Evolutionary conservation across 2,113 vertebrate genomes (phyloP), one percentile per base, ranked within the genome.

Genomic region (Globicephala melas): DNA sequence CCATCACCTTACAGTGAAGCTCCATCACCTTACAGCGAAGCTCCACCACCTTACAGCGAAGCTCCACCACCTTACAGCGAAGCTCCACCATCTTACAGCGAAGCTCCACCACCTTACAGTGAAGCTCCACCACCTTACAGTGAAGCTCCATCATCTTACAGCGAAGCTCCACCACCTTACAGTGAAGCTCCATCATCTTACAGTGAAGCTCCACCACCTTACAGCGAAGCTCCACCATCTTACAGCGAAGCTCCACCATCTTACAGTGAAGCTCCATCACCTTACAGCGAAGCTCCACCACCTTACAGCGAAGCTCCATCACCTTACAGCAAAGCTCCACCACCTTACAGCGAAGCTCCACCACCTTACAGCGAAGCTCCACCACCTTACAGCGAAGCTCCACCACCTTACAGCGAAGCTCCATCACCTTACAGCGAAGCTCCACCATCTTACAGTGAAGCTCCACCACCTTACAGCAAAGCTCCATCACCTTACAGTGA

Each of bases 381-480:
- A 10, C 2, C 44, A 47, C 0, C 44, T 47, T 47, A 28, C 60
- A 62, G 23, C 11, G 60, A 65, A 65, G 28, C 63, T 65, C 71
- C 25, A 9, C 0, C 26, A 18, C 0, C 25, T 18, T 18, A 18
- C 13, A 10, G 25, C 0, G 13, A 44, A 13, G 11, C 23, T 47
- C 44, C 44, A 2, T 2, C 44, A 47, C 0, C 44, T 44, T 47
- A 28, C 60, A 62, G 23, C 4, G 25, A 65, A 65, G 28, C 63
- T 65, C 71, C 25, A 5, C 0, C 73, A 18, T 0, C 25, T 17
- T 47, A 28, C 60, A 62, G 23, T 4, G 25, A 65, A 65, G 28
- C 63, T 65, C 71, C 25, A 10, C 0, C 73, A 18, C 0, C 25
- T 18, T 18, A 10, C 13, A 31, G 25, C 0, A 13, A 44, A 14